phyloP scores from a whole-genome alignment of 2,888 invertebrate genomes.

The Byasa hedistus region DNA sequence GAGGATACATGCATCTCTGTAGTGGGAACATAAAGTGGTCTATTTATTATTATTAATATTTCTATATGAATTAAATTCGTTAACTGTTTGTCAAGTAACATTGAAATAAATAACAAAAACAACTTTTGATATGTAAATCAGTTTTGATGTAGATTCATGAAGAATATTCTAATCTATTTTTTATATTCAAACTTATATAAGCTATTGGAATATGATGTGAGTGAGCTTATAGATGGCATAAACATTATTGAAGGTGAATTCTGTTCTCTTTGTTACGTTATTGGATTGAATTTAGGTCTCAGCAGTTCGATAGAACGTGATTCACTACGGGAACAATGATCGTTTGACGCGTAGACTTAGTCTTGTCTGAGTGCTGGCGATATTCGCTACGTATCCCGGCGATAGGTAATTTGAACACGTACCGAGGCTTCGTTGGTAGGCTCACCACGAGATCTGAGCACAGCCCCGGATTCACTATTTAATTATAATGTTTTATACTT shows the following conservation, averaged over 20 bases:
- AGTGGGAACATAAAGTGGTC: no score
- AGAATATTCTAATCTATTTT: neutral
- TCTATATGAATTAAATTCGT: no score
- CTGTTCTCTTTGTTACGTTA: conserved; percentile 4
- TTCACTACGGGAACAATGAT: conserved; percentile 9
- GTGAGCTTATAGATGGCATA: neutral
- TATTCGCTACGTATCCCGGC: conserved; percentile 24
- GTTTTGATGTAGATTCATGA: no score
- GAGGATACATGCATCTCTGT: no score
- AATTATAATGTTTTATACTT: neutral
- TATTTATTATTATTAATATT: no score
- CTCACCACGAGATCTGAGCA: conserved; percentile 4
- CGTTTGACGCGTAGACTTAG: conserved; percentile 28
- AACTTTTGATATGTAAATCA: no score
- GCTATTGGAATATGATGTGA: neutral
- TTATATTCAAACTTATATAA: neutral
- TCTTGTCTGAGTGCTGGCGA: conserved; percentile 19
- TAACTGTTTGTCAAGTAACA: no score
- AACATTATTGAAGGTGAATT: neutral
- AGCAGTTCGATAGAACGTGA: conserved; percentile 20
- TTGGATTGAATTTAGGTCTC: conserved; percentile 10
- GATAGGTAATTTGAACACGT: conserved; percentile 35
- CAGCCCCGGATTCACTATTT: neutral
- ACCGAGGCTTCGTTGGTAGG: conserved; percentile 17
- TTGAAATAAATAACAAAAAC: no score